Evolutionary conservation across 2,888 invertebrate species (phyloP), one percentile per base, ranked within the genome.

Genomic region (Sinohyriopsis cumingii): DNA sequence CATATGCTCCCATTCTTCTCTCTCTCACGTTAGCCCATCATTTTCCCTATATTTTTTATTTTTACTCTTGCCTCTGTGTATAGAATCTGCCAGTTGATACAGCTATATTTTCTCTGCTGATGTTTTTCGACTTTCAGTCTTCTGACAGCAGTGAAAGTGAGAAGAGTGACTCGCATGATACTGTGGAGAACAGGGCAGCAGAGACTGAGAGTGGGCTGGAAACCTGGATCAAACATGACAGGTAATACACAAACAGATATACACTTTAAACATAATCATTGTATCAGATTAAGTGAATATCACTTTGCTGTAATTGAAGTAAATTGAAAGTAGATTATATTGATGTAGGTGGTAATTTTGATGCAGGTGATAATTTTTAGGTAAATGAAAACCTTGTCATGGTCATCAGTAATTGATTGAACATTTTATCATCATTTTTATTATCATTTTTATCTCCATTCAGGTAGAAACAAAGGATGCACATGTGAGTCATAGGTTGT

Each of bases 161-260:
- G 57, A 67, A 68, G 54, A 80, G 79, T 22, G 63, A 63, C 9
- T 72, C 68, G 22, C 60, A 62, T 33, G 69, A 68, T 24, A 5
- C 5, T 45, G 53, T 12, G 68, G 45, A 45, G 3, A 71, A 56
- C 59, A 71, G 57, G 63, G 45, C 15, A 15, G 45, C 15, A 45
- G 76, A 74, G 33, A 75, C 62, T 59, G 82, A 85, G 70, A 84
- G 84, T 75, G 84, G 84, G 22, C 74, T 86, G 24, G 87, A 87
- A 63, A 87, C 87, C 5, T 88, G 88, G 85, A 84, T 86, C 59
- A 83, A 84, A 73, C 87, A 89, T 73, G 88, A 87, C 81, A 87
- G 89, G 89, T 89, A 75, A 63, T 45, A 54, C 2, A 54, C n/a
- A 20, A 63, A n/a, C 12, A n/a, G 0, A 20, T 57, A 9, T 20